Conservation (phyloP, 2,888 invertebrate genomes). For the Pachliopta kotzebuea region DNA sequence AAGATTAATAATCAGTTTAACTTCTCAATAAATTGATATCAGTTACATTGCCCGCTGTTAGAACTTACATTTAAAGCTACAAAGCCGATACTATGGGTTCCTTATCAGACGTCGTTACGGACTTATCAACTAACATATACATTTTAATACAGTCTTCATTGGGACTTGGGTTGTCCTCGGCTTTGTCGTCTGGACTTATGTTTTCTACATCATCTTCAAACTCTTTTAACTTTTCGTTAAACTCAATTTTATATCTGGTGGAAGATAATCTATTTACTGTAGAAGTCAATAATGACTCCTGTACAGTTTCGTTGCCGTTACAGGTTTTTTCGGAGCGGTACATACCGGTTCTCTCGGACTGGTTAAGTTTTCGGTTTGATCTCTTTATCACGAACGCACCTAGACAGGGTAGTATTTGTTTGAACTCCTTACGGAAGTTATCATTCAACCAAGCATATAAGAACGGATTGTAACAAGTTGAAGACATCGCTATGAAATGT, state of each 20-base stretch:
- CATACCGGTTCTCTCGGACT: conserved; percentile 70
- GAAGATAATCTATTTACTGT: conserved; percentile 68
- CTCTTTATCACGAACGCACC: conserved; percentile 68
- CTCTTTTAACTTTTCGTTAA: conserved; percentile 58
- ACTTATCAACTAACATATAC: conserved; percentile 75
- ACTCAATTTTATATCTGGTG: conserved; percentile 70
- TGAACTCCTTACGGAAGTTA: conserved; percentile 95
- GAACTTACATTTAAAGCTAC: conserved; percentile 59
- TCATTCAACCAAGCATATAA: conserved; percentile 98
- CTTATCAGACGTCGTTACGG: conserved; percentile 65
- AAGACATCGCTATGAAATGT: conserved; percentile 95
- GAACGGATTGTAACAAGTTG: conserved; percentile 96
- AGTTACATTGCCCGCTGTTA: too few species aligned
- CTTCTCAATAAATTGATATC: too few species aligned
- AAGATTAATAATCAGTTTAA: too few species aligned
- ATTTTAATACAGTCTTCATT: conserved; percentile 73
- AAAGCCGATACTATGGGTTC: conserved; percentile 72
- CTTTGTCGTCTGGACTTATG: conserved; percentile 73
- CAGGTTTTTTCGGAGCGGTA: conserved; percentile 73
- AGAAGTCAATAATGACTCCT: conserved; percentile 69
- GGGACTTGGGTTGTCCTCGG: conserved; percentile 65
- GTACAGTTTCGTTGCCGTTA: conserved; percentile 73
- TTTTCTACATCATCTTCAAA: conserved; percentile 60
- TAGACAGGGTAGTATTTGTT: conserved; percentile 85
- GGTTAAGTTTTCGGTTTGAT: conserved; percentile 61